Percentiles rank a stretch among this genome's conserved stretches.
Conservation (phyloP, 2,797 vertebrate genomes). For the Aratinga solstitialis region DNA sequence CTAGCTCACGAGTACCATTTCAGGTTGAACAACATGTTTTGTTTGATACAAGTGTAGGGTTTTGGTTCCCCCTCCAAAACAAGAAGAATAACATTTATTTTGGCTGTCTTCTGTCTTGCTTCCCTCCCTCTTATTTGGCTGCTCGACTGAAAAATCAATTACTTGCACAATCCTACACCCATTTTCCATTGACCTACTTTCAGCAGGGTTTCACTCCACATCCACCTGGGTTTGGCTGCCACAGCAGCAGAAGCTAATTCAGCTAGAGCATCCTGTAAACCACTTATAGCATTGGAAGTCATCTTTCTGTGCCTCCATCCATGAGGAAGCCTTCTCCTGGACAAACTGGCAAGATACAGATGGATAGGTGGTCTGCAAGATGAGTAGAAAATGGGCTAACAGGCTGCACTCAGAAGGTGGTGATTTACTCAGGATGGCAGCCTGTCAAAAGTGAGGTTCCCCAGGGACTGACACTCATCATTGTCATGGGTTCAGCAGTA, state of each 20-base stretch:
- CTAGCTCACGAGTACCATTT: not conserved
- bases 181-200: not conserved
- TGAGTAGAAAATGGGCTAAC: not conserved
- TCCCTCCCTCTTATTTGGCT: not conserved
- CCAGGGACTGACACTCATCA: not conserved
- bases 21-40: not conserved
- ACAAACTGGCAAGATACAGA: not conserved
- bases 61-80: not conserved
- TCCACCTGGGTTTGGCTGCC: not conserved
- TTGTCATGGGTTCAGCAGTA: too few species aligned
- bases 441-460: not conserved
- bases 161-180: not conserved
- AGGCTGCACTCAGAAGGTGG: not conserved
- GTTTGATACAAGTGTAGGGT: not conserved
- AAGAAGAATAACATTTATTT: conserved; percentile 1
- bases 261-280: not conserved
- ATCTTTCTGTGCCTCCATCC: not conserved
- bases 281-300: not conserved
- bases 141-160: not conserved
- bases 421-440: not conserved
- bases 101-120: not conserved
- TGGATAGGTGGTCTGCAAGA: not conserved
- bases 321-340: not conserved
- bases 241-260: not conserved
- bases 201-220: not conserved